Percentiles rank a stretch among this genome's conserved stretches.
Evolutionary conservation across 1,140 invertebrate species (phyloP).

Genomic region (Linepithema humile): DNA sequence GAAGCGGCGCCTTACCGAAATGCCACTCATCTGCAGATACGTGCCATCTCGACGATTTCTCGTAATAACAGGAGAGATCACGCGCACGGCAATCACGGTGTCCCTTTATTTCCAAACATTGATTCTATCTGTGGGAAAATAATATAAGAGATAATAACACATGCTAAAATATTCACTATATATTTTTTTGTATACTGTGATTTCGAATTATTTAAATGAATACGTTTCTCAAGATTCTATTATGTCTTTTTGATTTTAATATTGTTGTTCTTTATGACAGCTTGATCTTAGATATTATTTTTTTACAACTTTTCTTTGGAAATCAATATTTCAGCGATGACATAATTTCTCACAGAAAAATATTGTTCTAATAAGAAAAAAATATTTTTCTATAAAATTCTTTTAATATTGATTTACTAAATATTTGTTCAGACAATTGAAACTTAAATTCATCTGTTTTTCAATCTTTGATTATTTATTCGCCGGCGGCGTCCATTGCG

Average conservation of each 20-base stretch:
- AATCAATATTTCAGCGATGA: background rate
- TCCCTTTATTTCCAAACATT: background rate
- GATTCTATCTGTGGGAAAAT: background rate
- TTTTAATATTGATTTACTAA: no score
- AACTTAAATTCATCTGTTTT: no score
- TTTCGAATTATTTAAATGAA: background rate
- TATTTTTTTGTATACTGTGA: background rate
- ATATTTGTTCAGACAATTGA: no score
- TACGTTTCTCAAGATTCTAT: background rate
- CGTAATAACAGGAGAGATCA: conserved; percentile 10
- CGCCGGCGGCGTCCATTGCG: background rate
- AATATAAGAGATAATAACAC: background rate
- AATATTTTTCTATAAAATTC: no score
- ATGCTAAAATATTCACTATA: background rate
- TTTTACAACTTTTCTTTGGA: background rate
- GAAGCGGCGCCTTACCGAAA: background rate
- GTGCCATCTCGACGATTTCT: conserved; percentile 1
- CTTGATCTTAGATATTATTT: background rate
- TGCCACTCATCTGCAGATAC: background rate
- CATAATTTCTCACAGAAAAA: background rate
- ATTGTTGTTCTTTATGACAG: background rate
- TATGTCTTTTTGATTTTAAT: background rate
- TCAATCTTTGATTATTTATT: background rate
- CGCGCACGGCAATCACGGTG: background rate
- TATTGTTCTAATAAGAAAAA: no score